A percentile compares a stretch with the other conserved stretches of the same genome.
These are phyloP conservation scores for Cherax destructor DNA, from an alignment of 1,140 invertebrate genomes.

Conservation along the genomic window DNA sequence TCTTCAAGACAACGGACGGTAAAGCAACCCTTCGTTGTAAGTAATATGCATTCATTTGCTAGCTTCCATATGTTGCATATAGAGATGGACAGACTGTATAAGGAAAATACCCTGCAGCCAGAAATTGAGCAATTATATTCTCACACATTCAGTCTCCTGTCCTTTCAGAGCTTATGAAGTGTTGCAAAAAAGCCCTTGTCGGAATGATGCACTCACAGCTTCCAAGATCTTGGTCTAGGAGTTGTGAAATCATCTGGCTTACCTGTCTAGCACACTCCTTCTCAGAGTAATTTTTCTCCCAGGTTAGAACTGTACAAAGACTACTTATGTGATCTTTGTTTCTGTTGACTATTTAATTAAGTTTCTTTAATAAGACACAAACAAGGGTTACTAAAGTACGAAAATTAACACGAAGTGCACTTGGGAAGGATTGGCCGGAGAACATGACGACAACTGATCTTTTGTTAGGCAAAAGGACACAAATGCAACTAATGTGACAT, in stretches of 20 bases:
- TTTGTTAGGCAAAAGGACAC: too few species aligned
- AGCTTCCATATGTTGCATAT: conserved; percentile 3
- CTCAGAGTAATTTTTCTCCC: not conserved
- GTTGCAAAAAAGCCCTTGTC: not conserved
- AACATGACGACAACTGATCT: conserved; percentile 34
- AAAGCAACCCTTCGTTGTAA: conserved; percentile 16
- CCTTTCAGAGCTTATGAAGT: conserved; percentile 24
- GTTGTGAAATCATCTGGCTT: not conserved
- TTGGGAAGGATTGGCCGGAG: conserved; percentile 4
- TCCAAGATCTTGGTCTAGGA: conserved; percentile 4
- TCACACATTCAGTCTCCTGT: not conserved
- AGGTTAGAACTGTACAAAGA: too few species aligned
- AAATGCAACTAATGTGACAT: too few species aligned
- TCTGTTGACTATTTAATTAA: not conserved
- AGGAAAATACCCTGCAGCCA: too few species aligned
- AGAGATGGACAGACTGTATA: too few species aligned
- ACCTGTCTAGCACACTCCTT: not conserved
- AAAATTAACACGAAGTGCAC: too few species aligned
- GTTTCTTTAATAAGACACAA: too few species aligned
- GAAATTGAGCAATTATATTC: conserved; percentile 30
- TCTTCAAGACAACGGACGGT: conserved; percentile 9
- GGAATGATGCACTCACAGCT: conserved; percentile 5
- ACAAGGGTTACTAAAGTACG: too few species aligned
- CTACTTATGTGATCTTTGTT: too few species aligned
- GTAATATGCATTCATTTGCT: conserved; percentile 14